Base-by-base conservation (phyloP, 2,797 vertebrate genomes). In the Champsocephalus gunnari region DNA sequence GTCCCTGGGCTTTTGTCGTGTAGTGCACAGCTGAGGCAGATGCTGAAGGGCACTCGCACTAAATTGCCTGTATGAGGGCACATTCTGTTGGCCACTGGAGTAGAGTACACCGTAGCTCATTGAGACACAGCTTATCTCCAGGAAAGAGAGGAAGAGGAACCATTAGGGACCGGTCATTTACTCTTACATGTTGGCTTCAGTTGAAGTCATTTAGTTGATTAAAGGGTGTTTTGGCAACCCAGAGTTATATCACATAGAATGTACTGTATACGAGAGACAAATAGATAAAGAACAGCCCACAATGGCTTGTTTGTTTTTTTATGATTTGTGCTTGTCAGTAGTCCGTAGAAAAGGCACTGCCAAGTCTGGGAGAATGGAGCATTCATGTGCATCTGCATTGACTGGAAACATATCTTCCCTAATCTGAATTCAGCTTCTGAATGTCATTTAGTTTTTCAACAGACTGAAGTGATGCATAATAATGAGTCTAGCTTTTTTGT, bases 21-120 rank as follows among this genome's bases (percentile, higher is more conserved):
- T 81, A 78, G 77, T 67, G 81, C 86, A 81, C 92, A 92, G 89
- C 91, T 89, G 88, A 91, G 90, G 85, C 93, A 93, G 91, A 93
- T 93, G 94, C 89, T 93, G 89, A 91, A 89, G 92, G 89, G 89
- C 90, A 87, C 90, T 92, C 77, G 66, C 79, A 74, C 69, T 82
- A 92, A 94, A 94, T 92, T 92, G 91, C 89, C 88, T 89, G 88
- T 93, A 92, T 89, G 88, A 91, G 89, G 91, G 87, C 70, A 76
- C 82, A 93, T 91, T 88, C 82, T 86, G 83, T 80, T 80, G 86
- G 89, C 84, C 82, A 76, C 75, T 80, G 85, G 85, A 90, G 81
- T 88, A 84, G 83, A 91, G 80, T 87, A 88, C 82, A 88, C 61
- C 50, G 48, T 73, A 83, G 66, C 77, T 89, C 77, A 82, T 80